Evolutionary conservation across 2,113 vertebrate genomes (phyloP).

Genomic region (Sapayoa aenigma): DNA sequence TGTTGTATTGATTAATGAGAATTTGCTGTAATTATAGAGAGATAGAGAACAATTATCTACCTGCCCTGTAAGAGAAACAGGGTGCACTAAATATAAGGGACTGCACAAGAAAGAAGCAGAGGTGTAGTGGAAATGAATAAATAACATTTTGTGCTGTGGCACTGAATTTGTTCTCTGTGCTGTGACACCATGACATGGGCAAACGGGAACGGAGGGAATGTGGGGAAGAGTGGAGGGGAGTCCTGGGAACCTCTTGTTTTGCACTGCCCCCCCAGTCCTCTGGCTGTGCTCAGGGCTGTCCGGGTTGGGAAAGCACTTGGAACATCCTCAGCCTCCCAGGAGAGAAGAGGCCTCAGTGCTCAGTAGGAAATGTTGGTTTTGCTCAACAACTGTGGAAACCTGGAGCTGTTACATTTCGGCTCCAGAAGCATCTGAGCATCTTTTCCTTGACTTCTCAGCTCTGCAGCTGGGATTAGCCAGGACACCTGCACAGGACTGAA

Average conservation of each 20-base stretch:
- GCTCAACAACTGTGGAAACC: not conserved
- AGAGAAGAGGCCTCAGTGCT: not conserved
- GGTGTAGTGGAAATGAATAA: not conserved
- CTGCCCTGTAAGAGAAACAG: not conserved
- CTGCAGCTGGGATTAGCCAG: not conserved
- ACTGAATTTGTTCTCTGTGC: not conserved
- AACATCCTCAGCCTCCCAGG: not conserved
- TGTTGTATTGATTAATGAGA: not conserved
- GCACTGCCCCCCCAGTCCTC: not conserved
- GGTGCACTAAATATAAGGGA: not conserved
- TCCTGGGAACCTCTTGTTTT: not conserved
- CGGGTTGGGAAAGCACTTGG: not conserved
- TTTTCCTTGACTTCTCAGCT: not conserved
- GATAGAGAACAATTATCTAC: not conserved
- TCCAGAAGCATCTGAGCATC: not conserved
- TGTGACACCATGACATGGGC: accelerated
- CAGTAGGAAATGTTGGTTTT: not conserved
- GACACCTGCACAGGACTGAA: no score
- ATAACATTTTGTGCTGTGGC: not conserved
- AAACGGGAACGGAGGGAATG: not conserved
- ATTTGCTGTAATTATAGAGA: not conserved
- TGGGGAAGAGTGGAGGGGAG: not conserved
- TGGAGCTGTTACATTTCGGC: not conserved
- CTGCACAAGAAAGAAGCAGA: not conserved
- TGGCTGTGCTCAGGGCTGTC: not conserved